Conservation (phyloP, 2,113 vertebrate genomes). For the Zeus faber region DNA sequence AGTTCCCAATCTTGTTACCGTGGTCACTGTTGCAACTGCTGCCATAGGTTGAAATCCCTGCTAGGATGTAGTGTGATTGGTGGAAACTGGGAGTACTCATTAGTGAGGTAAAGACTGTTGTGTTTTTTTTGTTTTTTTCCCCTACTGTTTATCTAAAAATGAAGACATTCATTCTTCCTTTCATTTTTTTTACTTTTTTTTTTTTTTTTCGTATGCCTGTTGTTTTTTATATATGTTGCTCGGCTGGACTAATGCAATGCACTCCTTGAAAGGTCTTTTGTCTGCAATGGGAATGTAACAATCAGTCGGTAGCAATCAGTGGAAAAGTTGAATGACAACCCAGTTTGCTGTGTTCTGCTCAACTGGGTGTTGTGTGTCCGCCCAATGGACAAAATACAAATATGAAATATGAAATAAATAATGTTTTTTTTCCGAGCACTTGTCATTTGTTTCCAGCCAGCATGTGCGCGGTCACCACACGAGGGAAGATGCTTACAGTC, state of each 20-base stretch:
- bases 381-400: neutral
- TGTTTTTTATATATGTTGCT: neutral
- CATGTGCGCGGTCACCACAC: constrained; percentile 42
- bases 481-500: constrained; percentile 56
- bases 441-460: neutral
- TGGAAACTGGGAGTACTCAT: constrained; percentile 37
- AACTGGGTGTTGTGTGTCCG: too few species aligned
- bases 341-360: too few species aligned
- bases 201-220: too few species aligned
- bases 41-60: constrained; percentile 42
- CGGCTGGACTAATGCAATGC: neutral
- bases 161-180: neutral
- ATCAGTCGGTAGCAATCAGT: neutral
- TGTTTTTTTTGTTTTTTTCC: neutral
- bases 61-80: constrained; percentile 44
- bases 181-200: too few species aligned
- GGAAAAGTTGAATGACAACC: too few species aligned
- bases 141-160: neutral
- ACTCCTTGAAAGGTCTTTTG: neutral
- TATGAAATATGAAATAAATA: neutral
- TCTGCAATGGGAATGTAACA: constrained; percentile 20
- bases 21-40: constrained; percentile 49
- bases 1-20: constrained; percentile 49
- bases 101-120: constrained; percentile 36
- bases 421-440: neutral